Evolutionary conservation across 2,888 invertebrate genomes (phyloP).

Genomic region (Charanyca ferruginea): DNA sequence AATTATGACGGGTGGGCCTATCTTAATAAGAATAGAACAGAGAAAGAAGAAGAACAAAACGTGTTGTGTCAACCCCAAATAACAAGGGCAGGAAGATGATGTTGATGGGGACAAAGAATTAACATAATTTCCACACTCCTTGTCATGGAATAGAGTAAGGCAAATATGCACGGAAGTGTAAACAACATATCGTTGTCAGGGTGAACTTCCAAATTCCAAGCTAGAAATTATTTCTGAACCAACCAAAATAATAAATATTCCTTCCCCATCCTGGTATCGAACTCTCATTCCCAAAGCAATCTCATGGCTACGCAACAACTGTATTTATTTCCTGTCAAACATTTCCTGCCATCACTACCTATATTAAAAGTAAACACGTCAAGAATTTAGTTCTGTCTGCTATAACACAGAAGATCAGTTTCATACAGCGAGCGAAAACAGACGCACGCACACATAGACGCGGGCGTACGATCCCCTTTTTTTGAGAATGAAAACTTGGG

Average conservation of each 20-base stretch:
- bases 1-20: no score
- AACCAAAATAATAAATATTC: constrained; percentile 10
- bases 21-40: no score
- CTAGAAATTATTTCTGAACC: neutral
- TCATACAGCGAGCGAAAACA: neutral
- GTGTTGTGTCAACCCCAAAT: no score
- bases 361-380: constrained; percentile 43
- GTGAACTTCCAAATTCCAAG: neutral
- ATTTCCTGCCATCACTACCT: constrained; percentile 27
- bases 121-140: no score
- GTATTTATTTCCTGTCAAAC: constrained; percentile 32
- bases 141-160: no score
- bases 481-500: no score
- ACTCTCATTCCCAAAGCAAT: constrained; percentile 12
- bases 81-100: no score
- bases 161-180: neutral
- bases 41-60: no score
- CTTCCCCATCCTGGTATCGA: neutral
- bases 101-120: no score
- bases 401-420: constrained; percentile 1
- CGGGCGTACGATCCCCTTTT: neutral
- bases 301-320: constrained; percentile 24
- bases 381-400: constrained; percentile 34
- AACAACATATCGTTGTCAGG: neutral
- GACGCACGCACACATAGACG: neutral